phyloP scores from a whole-genome alignment of 2,888 invertebrate genomes.

The Nematopogon swammerdamellus region DNA sequence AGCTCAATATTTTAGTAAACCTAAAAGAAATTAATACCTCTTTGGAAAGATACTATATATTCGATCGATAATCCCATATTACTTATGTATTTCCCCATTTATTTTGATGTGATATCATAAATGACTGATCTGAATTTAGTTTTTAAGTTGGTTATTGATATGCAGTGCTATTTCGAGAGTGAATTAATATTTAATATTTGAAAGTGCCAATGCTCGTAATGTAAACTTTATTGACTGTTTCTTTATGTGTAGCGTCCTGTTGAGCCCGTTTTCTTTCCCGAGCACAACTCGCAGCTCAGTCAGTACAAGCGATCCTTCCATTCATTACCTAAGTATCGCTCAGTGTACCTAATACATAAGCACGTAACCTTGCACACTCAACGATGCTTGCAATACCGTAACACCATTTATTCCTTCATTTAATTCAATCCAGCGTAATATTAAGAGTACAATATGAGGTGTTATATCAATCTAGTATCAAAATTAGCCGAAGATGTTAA shows the following conservation, averaged over 20 bases:
- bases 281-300: conserved; percentile 6
- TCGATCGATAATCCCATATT: conserved; percentile 40
- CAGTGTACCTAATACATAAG: conserved; percentile 17
- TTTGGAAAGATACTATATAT: conserved; percentile 48
- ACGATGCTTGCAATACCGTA: conserved; percentile 56
- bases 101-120: conserved; percentile 62
- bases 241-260: conserved; percentile 33
- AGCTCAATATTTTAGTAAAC: conserved; percentile 59
- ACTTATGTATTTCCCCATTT: conserved; percentile 51
- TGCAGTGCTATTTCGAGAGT: conserved; percentile 56
- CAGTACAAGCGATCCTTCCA: conserved; percentile 37
- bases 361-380: conserved; percentile 53
- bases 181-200: conserved; percentile 54
- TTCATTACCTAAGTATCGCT: conserved; percentile 23
- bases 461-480: conserved; percentile 58
- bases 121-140: conserved; percentile 61
- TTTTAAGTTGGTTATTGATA: conserved; percentile 58
- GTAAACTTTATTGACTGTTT: conserved; percentile 52
- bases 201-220: conserved; percentile 61
- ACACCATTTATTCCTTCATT: conserved; percentile 40
- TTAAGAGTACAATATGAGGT: conserved; percentile 59
- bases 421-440: conserved; percentile 50
- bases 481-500: conserved; percentile 59
- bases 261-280: conserved; percentile 9
- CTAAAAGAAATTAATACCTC: conserved; percentile 58